These are phyloP conservation scores for Serranochromis macrocephalus DNA, from an alignment of 2,113 vertebrate species.

Conservation along the genomic window DNA sequence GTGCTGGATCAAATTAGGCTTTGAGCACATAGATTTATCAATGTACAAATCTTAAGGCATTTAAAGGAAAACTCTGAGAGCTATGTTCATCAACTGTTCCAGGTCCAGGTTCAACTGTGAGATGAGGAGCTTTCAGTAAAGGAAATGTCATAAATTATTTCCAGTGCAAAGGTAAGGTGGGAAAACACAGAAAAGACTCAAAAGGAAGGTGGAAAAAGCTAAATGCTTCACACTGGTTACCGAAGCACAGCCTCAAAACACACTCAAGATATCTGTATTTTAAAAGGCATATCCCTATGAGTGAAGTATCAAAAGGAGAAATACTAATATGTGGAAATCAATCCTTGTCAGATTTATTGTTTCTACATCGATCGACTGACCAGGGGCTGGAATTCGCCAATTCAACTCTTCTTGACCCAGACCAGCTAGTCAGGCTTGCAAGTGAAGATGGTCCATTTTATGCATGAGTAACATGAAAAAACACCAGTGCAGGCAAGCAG, in stretches of 20 bases:
- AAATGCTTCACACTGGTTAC: not conserved
- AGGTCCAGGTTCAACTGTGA: not conserved
- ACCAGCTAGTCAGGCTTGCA: not conserved
- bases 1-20: slow-evolving; percentile 48
- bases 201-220: not conserved
- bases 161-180: not conserved
- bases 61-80: slow-evolving; percentile 16
- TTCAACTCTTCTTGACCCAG: not conserved
- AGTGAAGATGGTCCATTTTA: not conserved
- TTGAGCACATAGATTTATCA: slow-evolving; percentile 35
- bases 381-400: not conserved
- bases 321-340: not conserved
- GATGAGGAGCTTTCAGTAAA: not conserved
- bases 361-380: not conserved
- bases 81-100: not conserved
- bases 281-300: not conserved
- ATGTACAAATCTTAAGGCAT: not conserved
- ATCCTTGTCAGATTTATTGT: not conserved
- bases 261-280: not conserved
- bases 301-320: not conserved
- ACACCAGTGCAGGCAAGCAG: not conserved
- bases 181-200: not conserved
- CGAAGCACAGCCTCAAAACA: not conserved
- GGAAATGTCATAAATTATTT: slow-evolving; percentile 19
- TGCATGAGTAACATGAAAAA: not conserved